Evolutionary conservation across 1,140 invertebrate genomes (phyloP), one percentile per base, ranked within the genome.

Genomic region (Hyposmocoma kahamanoa): DNA sequence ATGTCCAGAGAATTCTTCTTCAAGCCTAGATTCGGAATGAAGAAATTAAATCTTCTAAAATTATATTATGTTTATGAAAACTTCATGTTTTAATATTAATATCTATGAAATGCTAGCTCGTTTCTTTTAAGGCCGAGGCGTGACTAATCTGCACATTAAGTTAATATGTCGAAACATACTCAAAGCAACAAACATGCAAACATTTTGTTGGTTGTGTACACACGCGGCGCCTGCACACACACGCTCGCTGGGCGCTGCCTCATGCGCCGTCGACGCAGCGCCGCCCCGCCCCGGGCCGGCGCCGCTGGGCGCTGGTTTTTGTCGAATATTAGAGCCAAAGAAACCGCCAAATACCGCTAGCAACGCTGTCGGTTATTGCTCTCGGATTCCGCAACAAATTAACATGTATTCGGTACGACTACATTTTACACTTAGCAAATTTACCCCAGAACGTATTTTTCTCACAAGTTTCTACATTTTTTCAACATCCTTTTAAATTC

Each of bases 301-400:
- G 39, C 32, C 32, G 15, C 3, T 15, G 18, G 30, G 47, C 47
- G 45, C 38, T 53, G 56, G 65, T 84, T 80, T 84, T 82, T 82
- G 76, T 78, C 67, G 72, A 81, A 79, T 82, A 72, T 76, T 77
- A 79, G 73, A 70, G 59, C 45, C 64, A 62, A 76, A 70, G 77
- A 84, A 84, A 84, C 80, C 74, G 62, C 79, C 71, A 63, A 78
- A 81, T 83, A 83, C 81, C 79, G 81, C 81, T 83, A 84, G 69
- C 73, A 69, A 63, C n/a, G n/a, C 59, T 65, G 66, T 69, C 79
- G 81, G 81, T 83, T 85, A 83, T 83, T 85, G 81, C 81, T 83
- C 81, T 83, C 81, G 46, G 76, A 84, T 85, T 85, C 79, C 77
- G 77, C 81, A 85, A 85, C 75, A 83, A 85, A 85, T 85, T 85